Base-by-base conservation (phyloP, 37 sponge, comb jelly and placozoan species). In the Axinella damicornis region DNA sequence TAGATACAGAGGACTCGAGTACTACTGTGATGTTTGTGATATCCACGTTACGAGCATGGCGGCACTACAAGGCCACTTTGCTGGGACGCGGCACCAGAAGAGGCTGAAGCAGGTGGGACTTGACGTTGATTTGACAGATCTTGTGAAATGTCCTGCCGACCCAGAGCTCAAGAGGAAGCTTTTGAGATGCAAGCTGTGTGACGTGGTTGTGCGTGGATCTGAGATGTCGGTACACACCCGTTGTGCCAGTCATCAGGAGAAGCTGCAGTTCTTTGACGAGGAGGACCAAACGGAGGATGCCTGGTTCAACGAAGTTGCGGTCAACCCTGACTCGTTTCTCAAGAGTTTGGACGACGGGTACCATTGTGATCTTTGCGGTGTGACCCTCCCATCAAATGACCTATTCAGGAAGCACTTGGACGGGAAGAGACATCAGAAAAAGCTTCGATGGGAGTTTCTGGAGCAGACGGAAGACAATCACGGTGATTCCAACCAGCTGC, bases 401-500 rank as follows among this genome's bases (percentile, higher is more conserved):
- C 34, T 19, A 4, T 65, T 53, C 35, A 32, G 66, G 17, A 30
- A 28, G 53, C 80, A 79, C 20, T 15, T 79, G 33, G 14, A 53
- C 2, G 80, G 80, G 21, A 79, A 79, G 25, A 66, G 53, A 32
- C 80, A 79, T 55, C 54, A 54, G 34, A 79, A 79, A 56, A 67
- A 46, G 27, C 54, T 30, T 9, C 53, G 69, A 16, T 68, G 67
- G 67, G 16, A 22, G 1, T 68, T 24, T 53, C 21, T 53, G 1
- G 25, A 40, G 21, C 35, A 41, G 21, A 6, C 33, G 4, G 80
- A 79, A 5, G 34, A 27, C 20, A 13, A 68, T 33, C 30, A 18
- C 27, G 69, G 24, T 0, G 52, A 30, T 33, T 28, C 14, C 2
- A 22, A 79, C 46, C 19, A 20, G 6, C 1, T 31, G 21, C 80